Evolutionary conservation across 2,797 vertebrate genomes (phyloP), one percentile per base, ranked within the genome.

Genomic region (Momotus momota): DNA sequence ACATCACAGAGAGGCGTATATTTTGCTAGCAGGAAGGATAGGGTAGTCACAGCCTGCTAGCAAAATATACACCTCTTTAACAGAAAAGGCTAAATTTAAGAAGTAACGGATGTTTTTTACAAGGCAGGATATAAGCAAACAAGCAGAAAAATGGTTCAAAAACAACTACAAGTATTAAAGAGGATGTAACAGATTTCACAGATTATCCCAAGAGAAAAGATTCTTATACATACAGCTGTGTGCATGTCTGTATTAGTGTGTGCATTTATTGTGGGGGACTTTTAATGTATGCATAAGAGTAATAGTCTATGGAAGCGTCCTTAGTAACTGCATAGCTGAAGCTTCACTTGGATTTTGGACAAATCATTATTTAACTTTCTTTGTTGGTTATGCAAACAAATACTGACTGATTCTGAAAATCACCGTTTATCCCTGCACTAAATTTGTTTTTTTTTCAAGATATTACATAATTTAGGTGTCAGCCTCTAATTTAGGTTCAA

Each of bases 51-150:
- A 94, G 77, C 80, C 77, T 93, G 70, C 60, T 88, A 93, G 86
- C 60, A 96, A 97, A 96, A 96, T 90, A 95, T 84, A 92, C 57
- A 93, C 38, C 52, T 87, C 88, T 67, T 4, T 65, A 90, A 82
- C 22, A 91, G 74, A 46, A 88, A 94, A 94, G 61, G 88, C 90
- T 95, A 96, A 93, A 91, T 93, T 91, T 95, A 96, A 92, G 52
- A 94, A 95, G 69, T 33, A 87, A 78, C 12, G 49, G 96, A 96
- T 88, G 64, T 85, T 95, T 96, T 81, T 81, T 48, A 46, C 88
- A 87, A 93, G 71, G 78, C 93, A 94, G 88, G 91, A 95, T 92
- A 92, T 90, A 94, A 90, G 92, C 78, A 96, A 96, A 91, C 93
- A 96, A 90, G 80, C 52, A 95, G 57, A 80, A 96, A 95, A 93